Evolutionary conservation across 1,140 invertebrate species (phyloP).

Genomic region (Oryctes rhinoceros): DNA sequence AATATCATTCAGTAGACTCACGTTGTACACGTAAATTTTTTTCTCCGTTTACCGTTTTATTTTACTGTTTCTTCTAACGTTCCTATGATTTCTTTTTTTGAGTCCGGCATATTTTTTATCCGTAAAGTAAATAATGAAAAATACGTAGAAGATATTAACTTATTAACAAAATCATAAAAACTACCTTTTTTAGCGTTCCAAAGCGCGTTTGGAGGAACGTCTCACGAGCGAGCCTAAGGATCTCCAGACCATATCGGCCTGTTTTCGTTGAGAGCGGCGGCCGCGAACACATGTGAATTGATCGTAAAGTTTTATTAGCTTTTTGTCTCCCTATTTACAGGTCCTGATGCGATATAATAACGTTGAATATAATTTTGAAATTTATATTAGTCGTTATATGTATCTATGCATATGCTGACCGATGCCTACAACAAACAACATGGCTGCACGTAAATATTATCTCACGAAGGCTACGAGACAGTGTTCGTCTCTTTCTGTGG

Average conservation of each 20-base stretch:
- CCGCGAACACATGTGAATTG: constrained; percentile 14
- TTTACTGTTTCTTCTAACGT: no score
- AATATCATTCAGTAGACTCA: no score
- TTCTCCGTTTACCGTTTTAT: no score
- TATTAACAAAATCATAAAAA: constrained; percentile 37
- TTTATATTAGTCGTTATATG: constrained; percentile 32
- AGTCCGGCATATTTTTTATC: no score
- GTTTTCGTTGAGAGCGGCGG: neutral
- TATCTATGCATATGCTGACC: neutral
- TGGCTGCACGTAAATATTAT: no score
- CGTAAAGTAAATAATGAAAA: neutral
- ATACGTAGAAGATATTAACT: neutral
- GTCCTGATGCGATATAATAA: constrained; percentile 32
- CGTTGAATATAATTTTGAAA: constrained; percentile 20
- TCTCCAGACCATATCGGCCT: neutral
- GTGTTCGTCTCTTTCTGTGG: no score
- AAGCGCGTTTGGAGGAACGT: neutral
- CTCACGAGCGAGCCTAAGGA: neutral
- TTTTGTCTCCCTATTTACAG: constrained; percentile 35
- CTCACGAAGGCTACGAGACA: no score
- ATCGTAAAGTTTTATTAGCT: constrained; percentile 34
- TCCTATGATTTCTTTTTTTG: no score
- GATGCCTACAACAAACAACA: constrained; percentile 6
- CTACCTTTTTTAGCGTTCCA: neutral
- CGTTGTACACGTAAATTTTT: no score